Evolutionary conservation across 1,140 invertebrate species (phyloP).

Genomic region (Platyura marginata): DNA sequence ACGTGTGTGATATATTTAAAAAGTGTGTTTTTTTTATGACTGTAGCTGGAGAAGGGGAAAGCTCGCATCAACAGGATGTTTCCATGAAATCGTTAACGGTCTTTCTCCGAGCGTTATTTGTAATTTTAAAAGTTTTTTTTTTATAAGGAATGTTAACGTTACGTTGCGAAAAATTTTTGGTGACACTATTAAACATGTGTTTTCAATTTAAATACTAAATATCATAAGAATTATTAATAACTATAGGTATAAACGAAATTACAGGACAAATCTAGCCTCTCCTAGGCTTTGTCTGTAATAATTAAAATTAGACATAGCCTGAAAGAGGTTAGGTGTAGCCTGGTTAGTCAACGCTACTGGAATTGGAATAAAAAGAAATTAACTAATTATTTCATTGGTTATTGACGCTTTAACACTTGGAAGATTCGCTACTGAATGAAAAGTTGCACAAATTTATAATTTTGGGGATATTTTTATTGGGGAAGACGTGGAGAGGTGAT

Average conservation of each 20-base stretch:
- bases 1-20: no score
- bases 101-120: not conserved
- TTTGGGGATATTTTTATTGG: no score
- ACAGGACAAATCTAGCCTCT: slow-evolving; percentile 2
- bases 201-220: not conserved
- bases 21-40: no score
- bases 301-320: slow-evolving; percentile 2
- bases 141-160: not conserved
- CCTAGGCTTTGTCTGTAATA: slow-evolving; percentile 4
- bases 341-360: no score
- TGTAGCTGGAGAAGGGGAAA: no score
- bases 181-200: not conserved
- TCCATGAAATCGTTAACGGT: not conserved
- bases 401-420: no score
- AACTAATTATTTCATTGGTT: no score
- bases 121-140: not conserved
- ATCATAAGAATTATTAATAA: not conserved
- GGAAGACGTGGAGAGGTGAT: no score
- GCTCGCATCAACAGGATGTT: no score
- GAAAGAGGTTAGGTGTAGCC: slow-evolving; percentile 4
- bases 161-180: not conserved
- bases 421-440: no score
- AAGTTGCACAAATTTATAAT: no score
- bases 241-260: not conserved
- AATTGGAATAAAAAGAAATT: no score